Percentiles rank a stretch among this genome's conserved stretches.
phyloP scores from a whole-genome alignment of 2,797 vertebrate species.

The Mionectes olivaceus region DNA sequence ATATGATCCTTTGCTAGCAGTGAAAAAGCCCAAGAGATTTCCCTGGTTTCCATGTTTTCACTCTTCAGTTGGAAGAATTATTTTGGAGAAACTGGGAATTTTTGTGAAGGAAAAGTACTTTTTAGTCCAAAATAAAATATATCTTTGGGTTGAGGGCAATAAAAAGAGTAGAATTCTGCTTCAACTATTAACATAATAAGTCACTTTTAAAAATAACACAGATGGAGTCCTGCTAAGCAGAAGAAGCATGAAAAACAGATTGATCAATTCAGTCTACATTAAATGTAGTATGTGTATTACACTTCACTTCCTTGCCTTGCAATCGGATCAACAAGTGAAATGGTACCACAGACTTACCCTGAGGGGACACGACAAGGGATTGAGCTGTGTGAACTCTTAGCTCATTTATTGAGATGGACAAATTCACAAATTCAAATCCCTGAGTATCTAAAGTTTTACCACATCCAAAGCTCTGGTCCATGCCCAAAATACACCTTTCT shows the following conservation, averaged over 20 bases:
- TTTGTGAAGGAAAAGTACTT: not conserved
- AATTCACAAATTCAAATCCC: accelerated
- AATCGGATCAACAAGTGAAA: not conserved
- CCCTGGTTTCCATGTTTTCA: not conserved
- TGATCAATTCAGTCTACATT: not conserved
- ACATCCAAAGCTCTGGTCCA: not conserved
- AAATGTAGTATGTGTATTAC: accelerated
- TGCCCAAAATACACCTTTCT: not conserved
- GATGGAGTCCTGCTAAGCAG: not conserved
- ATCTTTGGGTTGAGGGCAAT: not conserved
- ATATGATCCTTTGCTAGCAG: not conserved
- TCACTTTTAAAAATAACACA: not conserved
- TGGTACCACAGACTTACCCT: not conserved
- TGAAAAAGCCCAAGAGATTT: not conserved
- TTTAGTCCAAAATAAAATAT: not conserved
- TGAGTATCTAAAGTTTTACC: not conserved
- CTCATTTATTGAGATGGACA: not conserved
- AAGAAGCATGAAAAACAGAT: not conserved
- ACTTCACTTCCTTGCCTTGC: not conserved
- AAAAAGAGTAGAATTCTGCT: not conserved
- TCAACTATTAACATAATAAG: not conserved
- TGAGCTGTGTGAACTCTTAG: not conserved
- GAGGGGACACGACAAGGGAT: not conserved
- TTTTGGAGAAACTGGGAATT: not conserved
- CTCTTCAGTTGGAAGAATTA: not conserved